These are phyloP conservation scores for Phasia obesa DNA, from an alignment of 2,888 invertebrate genomes.

Conservation along the genomic window DNA sequence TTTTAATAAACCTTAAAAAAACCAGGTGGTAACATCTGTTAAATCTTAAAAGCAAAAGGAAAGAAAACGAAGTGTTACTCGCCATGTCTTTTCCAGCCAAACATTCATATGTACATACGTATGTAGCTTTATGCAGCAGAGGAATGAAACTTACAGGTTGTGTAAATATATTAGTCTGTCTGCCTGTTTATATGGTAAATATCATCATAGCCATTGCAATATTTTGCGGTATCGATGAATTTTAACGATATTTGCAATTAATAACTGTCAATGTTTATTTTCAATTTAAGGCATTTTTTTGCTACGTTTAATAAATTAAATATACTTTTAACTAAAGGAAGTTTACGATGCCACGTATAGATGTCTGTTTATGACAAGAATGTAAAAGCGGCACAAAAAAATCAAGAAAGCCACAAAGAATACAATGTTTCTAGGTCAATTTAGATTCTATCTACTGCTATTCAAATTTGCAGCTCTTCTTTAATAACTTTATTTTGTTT, in stretches of 20 bases:
- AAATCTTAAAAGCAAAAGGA: conserved; percentile 28
- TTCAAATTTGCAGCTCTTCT: conserved; percentile 37
- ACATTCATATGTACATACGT: neutral
- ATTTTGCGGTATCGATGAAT: conserved; percentile 76
- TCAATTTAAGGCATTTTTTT: conserved; percentile 74
- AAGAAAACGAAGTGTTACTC: conserved; percentile 56
- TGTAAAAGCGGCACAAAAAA: conserved; percentile 26
- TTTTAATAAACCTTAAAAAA: neutral
- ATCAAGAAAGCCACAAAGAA: conserved; percentile 21
- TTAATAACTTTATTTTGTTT: conserved; percentile 66
- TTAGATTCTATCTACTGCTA: conserved; percentile 42
- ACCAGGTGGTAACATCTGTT: conserved; percentile 24
- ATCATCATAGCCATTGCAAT: conserved; percentile 55
- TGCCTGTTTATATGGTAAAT: conserved; percentile 29
- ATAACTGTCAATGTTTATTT: conserved; percentile 80
- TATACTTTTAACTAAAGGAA: conserved; percentile 52
- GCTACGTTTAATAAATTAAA: conserved; percentile 55
- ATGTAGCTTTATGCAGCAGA: conserved; percentile 7
- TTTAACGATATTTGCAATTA: conserved; percentile 81
- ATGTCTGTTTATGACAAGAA: conserved; percentile 58
- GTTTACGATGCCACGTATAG: conserved; percentile 66
- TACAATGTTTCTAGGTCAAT: conserved; percentile 65
- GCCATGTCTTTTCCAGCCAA: neutral
- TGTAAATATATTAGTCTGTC: conserved; percentile 50
- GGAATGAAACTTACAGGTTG: conserved; percentile 62